Percentiles rank a stretch among this genome's conserved stretches.
These are phyloP conservation scores for Sapayoa aenigma DNA, from an alignment of 2,113 vertebrate species.

Conservation along the genomic window DNA sequence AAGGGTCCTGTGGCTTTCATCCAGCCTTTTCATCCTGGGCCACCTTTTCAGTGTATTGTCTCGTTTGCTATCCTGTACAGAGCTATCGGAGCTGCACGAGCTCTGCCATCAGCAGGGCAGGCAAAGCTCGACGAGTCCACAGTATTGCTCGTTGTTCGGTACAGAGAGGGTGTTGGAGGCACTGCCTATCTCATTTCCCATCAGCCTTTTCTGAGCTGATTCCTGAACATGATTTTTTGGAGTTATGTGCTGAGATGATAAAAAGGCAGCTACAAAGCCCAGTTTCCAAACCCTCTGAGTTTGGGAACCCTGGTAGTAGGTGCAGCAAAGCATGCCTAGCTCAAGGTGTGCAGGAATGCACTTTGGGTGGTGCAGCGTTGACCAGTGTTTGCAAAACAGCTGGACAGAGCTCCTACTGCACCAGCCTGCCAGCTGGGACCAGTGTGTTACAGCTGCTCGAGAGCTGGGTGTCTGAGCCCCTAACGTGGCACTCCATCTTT, in stretches of 20 bases:
- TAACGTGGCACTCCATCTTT: not conserved
- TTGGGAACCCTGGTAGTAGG: not conserved
- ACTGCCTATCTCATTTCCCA: not conserved
- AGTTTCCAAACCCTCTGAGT: not conserved
- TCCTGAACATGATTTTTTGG: not conserved
- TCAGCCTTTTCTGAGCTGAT: not conserved
- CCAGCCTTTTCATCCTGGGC: constrained; percentile 26
- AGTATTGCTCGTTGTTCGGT: fast-evolving
- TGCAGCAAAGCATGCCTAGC: not conserved
- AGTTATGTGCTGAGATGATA: not conserved
- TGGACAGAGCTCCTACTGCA: not conserved
- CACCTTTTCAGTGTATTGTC: constrained; percentile 41
- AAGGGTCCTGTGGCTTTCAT: constrained; percentile 32
- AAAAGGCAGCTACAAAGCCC: not conserved
- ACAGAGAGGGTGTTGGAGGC: not conserved
- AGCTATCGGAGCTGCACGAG: not conserved
- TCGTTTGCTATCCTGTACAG: not conserved
- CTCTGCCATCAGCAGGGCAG: not conserved
- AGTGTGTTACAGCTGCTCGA: not conserved
- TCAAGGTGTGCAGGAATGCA: fast-evolving
- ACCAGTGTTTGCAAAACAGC: not conserved
- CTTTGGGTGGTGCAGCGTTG: not conserved
- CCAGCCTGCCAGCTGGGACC: not conserved
- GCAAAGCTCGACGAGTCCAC: not conserved
- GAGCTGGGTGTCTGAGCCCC: not conserved